phyloP scores from a whole-genome alignment of 2,113 vertebrate genomes.

The Zosterops lateralis region DNA sequence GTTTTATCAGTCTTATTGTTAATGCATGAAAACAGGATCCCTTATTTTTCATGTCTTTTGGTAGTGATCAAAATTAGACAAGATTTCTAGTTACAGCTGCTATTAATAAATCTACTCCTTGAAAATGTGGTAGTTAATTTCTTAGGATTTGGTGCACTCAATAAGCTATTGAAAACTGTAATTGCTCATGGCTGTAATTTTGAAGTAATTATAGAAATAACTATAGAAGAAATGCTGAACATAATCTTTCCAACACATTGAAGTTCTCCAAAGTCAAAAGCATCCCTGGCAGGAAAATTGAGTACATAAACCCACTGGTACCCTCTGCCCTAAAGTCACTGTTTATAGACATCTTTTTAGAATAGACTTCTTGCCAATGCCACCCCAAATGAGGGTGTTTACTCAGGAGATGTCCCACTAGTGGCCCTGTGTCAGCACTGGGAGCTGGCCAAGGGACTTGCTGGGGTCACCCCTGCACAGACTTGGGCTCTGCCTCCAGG shows the following conservation, averaged over 20 bases:
- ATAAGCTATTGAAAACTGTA: not conserved
- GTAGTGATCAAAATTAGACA: constrained; percentile 9
- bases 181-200: constrained; percentile 31
- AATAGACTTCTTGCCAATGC: fast-evolving
- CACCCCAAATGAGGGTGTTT: fast-evolving
- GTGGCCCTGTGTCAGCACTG: fast-evolving
- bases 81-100: constrained; percentile 41
- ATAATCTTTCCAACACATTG: not conserved
- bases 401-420: not conserved
- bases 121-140: constrained; percentile 13
- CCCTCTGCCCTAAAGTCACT: not conserved
- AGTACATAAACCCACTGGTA: not conserved
- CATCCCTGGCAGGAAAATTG: not conserved
- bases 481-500: not conserved
- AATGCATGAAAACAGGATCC: not conserved
- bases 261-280: not conserved
- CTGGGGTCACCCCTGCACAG: fast-evolving
- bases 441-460: not conserved
- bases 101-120: constrained; percentile 44
- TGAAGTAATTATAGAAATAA: not conserved
- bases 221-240: not conserved
- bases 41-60: not conserved
- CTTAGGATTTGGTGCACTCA: constrained; percentile 8
- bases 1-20: constrained; percentile 3
- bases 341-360: not conserved